A percentile compares a stretch with the other conserved stretches of the same genome.
Conservation (phyloP, 1,140 invertebrate species). For the Dinoponera quadriceps region DNA sequence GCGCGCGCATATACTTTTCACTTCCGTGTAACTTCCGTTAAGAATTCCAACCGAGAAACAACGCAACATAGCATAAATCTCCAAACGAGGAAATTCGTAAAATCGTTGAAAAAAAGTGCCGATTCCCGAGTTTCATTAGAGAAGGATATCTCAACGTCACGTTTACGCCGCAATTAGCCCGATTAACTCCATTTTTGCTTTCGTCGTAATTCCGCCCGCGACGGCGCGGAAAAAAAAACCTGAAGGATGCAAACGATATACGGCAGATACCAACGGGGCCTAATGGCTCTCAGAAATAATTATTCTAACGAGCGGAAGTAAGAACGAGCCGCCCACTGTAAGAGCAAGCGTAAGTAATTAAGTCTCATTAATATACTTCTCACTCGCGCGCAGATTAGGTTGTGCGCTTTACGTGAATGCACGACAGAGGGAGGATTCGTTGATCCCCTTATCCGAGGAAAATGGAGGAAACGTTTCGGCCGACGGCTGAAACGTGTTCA, state of each 20-base stretch:
- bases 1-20: background rate
- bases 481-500: background rate
- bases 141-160: no score
- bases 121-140: no score
- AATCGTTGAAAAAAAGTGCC: background rate
- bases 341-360: slow-evolving; percentile 30
- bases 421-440: slow-evolving; percentile 10
- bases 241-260: background rate
- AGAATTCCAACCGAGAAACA: background rate
- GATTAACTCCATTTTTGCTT: background rate
- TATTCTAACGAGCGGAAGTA: slow-evolving; percentile 42
- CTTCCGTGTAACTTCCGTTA: background rate
- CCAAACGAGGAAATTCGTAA: background rate
- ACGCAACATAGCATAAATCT: background rate
- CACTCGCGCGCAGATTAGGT: background rate
- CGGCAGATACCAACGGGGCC: no score
- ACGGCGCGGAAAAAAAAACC: background rate
- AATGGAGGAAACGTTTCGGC: slow-evolving; percentile 26
- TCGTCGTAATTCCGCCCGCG: background rate
- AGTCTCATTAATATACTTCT: slow-evolving; percentile 31
- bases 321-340: slow-evolving; percentile 17
- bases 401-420: background rate
- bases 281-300: slow-evolving; percentile 31
- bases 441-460: slow-evolving; percentile 33
- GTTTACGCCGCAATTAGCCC: no score